phyloP scores from a whole-genome alignment of 1,140 invertebrate species.

The Zaprionus nigranus region DNA sequence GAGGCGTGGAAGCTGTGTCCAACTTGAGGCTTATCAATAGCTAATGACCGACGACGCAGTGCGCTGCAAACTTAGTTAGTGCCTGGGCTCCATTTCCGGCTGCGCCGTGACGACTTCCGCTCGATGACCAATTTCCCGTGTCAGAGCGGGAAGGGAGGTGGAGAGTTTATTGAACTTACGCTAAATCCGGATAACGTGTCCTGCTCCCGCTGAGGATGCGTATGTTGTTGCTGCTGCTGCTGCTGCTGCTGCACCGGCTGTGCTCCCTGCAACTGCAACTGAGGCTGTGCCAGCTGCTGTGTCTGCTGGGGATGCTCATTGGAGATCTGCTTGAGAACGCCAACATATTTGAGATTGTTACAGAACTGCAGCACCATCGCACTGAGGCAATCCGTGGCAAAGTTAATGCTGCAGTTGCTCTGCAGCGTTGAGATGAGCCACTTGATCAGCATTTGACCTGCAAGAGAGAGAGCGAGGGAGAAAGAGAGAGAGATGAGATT shows the following conservation, averaged over 20 bases:
- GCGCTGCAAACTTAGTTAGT: conserved; percentile 34
- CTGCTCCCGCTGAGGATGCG: conserved; percentile 32
- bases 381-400: conserved; percentile 86
- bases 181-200: conserved; percentile 87
- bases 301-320: conserved; percentile 61
- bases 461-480: conserved; percentile 2
- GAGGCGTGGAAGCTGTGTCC: background rate
- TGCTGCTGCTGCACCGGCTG: conserved; percentile 35
- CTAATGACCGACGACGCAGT: conserved; percentile 31
- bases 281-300: background rate
- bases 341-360: conserved; percentile 94
- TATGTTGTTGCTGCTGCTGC: conserved; percentile 27
- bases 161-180: conserved; percentile 86
- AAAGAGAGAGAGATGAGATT: background rate
- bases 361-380: conserved; percentile 92
- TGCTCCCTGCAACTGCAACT: conserved; percentile 46
- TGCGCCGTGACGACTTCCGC: conserved; percentile 70
- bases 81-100: conserved; percentile 59
- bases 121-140: conserved; percentile 42
- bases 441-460: conserved; percentile 95
- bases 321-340: conserved; percentile 91
- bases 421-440: conserved; percentile 93
- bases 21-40: conserved; percentile 46
- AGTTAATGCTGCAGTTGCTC: conserved; percentile 85
- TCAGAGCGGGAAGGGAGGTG: background rate